Conservation (phyloP, 1,140 invertebrate genomes). For the Drosophila nebulosa region DNA sequence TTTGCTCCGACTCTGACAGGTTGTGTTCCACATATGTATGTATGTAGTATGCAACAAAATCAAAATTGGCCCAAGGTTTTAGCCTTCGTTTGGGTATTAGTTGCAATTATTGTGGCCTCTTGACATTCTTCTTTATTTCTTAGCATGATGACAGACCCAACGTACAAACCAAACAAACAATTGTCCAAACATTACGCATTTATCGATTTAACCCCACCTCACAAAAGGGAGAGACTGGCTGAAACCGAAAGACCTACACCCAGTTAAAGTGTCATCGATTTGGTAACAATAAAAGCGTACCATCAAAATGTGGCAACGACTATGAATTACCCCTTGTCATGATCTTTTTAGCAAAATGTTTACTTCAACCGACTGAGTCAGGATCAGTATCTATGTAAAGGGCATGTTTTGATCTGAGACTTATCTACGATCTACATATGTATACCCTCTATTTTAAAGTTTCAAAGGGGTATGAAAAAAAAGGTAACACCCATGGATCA, state of each 20-base stretch:
- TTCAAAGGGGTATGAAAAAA: too few species aligned
- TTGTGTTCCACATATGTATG: conserved; percentile 14
- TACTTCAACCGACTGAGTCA: background rate
- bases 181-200: conserved; percentile 44
- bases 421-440: too few species aligned
- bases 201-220: conserved; percentile 39
- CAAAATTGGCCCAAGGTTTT: conserved; percentile 57
- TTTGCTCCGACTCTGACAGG: conserved; percentile 8
- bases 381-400: background rate
- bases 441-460: background rate
- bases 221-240: background rate
- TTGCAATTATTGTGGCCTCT: conserved; percentile 79
- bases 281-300: conserved; percentile 22
- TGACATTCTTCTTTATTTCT: conserved; percentile 72
- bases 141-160: conserved; percentile 19
- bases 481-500: conserved; percentile 20
- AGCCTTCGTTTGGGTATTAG: conserved; percentile 68
- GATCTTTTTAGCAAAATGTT: too few species aligned
- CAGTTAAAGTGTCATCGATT: conserved; percentile 55
- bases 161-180: conserved; percentile 23
- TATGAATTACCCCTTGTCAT: background rate
- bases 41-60: conserved; percentile 2
- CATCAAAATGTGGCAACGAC: conserved; percentile 14
- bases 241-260: conserved; percentile 12
- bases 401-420: background rate